A percentile compares a stretch with the other conserved stretches of the same genome.
These are phyloP conservation scores for Gastracanthus pulcherrimus DNA, from an alignment of 2,888 invertebrate genomes.

Conservation along the genomic window DNA sequence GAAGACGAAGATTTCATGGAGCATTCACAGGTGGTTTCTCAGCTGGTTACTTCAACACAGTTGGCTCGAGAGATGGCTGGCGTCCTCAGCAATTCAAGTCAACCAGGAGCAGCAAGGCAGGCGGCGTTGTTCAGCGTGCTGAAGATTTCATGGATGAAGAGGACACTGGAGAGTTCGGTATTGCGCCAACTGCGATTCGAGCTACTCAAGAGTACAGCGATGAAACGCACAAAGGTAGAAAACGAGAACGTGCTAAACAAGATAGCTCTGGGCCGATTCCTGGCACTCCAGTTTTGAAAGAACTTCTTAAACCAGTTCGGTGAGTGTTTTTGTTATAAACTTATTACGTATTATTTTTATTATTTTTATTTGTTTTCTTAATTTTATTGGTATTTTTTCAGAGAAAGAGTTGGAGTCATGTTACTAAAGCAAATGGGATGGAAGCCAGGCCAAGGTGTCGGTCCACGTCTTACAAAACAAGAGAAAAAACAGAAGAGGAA, in stretches of 20 bases:
- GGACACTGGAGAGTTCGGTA: conserved; percentile 95
- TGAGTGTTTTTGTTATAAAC: conserved; percentile 65
- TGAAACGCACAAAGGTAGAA: conserved; percentile 71
- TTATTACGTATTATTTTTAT: background rate
- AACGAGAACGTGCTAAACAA: conserved; percentile 74
- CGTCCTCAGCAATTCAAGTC: conserved; percentile 94
- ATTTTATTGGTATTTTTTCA: conserved; percentile 71
- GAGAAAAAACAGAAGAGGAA: conserved; percentile 73
- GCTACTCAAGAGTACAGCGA: conserved; percentile 88
- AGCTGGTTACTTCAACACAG: conserved; percentile 98
- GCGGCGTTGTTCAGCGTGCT: conserved; percentile 82
- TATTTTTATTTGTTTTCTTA: conserved; percentile 20
- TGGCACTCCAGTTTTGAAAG: conserved; percentile 79
- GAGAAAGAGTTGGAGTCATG: conserved; percentile 92
- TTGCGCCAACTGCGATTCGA: conserved; percentile 92
- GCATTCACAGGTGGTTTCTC: conserved; percentile 99
- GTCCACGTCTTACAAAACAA: conserved; percentile 80
- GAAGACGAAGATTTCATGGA: conserved; percentile 96
- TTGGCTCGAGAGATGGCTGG: conserved; percentile 98
- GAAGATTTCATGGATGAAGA: conserved; percentile 99
- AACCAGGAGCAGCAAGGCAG: conserved; percentile 86
- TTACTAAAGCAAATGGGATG: conserved; percentile 95
- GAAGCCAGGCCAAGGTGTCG: conserved; percentile 92
- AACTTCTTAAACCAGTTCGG: conserved; percentile 80
- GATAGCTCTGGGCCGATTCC: conserved; percentile 76